Evolutionary conservation across 2,888 invertebrate species (phyloP).

Genomic region (Epistrophe grossulariae): DNA sequence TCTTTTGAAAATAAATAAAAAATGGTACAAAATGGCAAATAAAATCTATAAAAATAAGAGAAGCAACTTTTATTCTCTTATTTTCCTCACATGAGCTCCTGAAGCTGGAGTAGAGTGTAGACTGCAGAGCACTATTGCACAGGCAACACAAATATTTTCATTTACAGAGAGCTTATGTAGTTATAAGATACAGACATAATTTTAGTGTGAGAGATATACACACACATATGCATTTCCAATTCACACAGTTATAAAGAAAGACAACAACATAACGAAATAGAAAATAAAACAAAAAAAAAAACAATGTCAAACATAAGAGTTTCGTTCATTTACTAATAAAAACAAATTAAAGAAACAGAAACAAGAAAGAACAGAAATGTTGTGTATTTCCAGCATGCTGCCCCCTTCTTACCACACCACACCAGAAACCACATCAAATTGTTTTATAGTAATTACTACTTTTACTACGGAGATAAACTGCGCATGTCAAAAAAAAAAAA

Average conservation of each 20-base stretch:
- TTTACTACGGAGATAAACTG: slow-evolving; percentile 64
- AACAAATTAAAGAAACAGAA: slow-evolving; percentile 11
- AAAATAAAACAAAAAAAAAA: not conserved
- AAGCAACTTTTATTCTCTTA: not conserved
- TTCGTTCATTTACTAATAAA: slow-evolving; percentile 21
- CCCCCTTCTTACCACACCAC: not conserved
- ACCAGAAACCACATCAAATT: slow-evolving; percentile 21
- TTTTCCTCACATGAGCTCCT: not conserved
- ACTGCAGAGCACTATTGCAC: too few relatives aligned
- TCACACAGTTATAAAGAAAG: not conserved
- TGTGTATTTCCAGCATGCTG: not conserved
- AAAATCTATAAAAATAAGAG: not conserved
- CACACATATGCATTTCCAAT: not conserved
- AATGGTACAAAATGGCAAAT: not conserved
- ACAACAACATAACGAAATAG: not conserved
- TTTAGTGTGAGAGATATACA: not conserved
- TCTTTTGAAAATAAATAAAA: not conserved
- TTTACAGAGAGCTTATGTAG: not conserved
- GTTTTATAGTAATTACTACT: slow-evolving; percentile 67
- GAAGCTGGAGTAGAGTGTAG: not conserved
- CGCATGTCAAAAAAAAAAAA: slow-evolving; percentile 51
- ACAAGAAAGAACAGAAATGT: slow-evolving; percentile 11
- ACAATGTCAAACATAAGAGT: slow-evolving; percentile 14
- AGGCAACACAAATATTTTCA: too few relatives aligned
- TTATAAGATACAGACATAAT: not conserved